phyloP scores from a whole-genome alignment of 2,113 vertebrate genomes.

The Saccopteryx bilineata region DNA sequence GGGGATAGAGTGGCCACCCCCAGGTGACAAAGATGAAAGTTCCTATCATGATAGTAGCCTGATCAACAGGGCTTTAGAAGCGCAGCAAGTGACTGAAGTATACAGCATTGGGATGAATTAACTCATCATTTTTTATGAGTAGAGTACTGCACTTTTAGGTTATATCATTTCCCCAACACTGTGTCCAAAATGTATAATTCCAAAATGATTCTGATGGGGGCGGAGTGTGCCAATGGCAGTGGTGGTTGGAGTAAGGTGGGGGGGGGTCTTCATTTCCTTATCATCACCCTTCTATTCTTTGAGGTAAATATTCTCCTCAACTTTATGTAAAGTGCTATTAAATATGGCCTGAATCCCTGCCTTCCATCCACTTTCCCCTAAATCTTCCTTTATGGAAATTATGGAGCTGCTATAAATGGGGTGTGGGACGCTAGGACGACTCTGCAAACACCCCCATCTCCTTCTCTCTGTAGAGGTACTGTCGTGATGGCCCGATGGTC shows the following conservation, averaged over 20 bases:
- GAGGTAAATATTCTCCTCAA: not conserved
- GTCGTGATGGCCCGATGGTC: not conserved
- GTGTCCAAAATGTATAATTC: not conserved
- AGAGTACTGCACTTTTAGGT: not conserved
- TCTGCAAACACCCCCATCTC: not conserved
- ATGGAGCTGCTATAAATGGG: not conserved
- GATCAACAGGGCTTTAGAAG: not conserved
- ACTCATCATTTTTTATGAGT: not conserved
- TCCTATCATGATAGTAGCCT: not conserved
- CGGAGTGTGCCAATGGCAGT: too few relatives aligned
- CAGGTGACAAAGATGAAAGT: not conserved
- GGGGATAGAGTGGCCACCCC: not conserved
- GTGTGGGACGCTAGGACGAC: not conserved
- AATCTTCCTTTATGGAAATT: constrained; percentile 5
- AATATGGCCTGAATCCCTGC: not conserved
- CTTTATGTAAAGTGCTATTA: not conserved
- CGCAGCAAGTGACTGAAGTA: not conserved
- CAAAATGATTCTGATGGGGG: not conserved
- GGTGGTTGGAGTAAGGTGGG: too few relatives aligned
- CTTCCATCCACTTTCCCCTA: not conserved
- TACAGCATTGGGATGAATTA: not conserved
- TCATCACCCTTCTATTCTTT: not conserved
- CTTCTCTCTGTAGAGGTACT: not conserved
- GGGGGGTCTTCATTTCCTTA: not conserved
- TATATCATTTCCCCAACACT: not conserved